phyloP scores from a whole-genome alignment of 2,888 invertebrate genomes.

The Eubasilissa splendida region DNA sequence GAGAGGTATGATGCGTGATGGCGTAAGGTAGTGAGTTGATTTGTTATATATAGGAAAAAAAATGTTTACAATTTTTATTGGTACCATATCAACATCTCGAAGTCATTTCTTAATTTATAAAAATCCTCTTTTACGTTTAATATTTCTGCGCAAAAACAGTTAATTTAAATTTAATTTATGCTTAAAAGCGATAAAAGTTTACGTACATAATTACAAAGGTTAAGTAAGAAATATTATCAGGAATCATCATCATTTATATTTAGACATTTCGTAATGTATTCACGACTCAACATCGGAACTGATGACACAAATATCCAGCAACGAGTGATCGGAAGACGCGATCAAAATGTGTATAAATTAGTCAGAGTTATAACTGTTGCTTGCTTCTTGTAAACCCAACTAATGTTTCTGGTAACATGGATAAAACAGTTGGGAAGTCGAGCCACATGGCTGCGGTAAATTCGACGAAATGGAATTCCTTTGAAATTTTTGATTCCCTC shows the following conservation, averaged over 20 bases:
- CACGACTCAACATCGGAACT: not conserved
- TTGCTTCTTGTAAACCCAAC: not conserved
- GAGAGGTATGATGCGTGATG: no score
- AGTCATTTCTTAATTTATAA: no score
- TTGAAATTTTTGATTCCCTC: constrained; percentile 6
- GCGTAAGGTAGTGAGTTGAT: no score
- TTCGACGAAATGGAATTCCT: constrained; percentile 7
- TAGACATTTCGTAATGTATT: constrained; percentile 4
- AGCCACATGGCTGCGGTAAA: constrained; percentile 27
- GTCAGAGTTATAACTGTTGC: constrained; percentile 4
- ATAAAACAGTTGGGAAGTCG: constrained; percentile 12
- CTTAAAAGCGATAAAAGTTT: no score
- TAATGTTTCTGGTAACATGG: not conserved
- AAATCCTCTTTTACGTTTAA: no score
- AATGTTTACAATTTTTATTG: no score
- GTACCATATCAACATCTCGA: no score
- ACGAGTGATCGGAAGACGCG: not conserved
- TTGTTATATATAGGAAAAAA: no score
- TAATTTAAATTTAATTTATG: no score
- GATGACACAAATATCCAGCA: constrained; percentile 2
- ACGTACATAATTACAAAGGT: no score
- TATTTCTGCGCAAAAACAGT: no score
- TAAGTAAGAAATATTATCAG: no score
- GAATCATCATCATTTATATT: not conserved
- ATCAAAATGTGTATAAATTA: not conserved